Conservation (phyloP, 1,140 invertebrate genomes). For the Panagrolaimus sp. region DNA sequence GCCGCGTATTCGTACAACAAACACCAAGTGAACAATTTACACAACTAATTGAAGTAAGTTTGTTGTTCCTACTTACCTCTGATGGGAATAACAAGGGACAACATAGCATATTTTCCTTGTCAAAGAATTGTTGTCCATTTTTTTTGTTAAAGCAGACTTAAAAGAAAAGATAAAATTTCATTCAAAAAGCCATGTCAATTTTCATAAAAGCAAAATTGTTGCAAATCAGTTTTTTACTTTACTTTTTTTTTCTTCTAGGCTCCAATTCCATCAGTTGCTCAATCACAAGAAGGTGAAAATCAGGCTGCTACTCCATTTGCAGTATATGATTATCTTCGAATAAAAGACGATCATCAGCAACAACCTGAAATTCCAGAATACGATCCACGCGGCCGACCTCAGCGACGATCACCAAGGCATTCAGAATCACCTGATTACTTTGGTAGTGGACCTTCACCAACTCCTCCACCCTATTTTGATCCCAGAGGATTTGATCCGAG, state of each 20-base stretch:
- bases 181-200: too few species aligned
- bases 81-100: too few species aligned
- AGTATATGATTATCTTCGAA: conserved; percentile 55
- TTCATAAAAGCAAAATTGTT: too few species aligned
- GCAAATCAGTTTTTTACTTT: too few species aligned
- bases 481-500: not conserved
- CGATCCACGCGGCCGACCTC: conserved; percentile 11
- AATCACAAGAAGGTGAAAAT: not conserved
- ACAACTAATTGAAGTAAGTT: conserved; percentile 46
- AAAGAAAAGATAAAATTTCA: too few species aligned
- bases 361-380: conserved; percentile 11
- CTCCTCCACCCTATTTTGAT: not conserved
- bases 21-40: conserved; percentile 57
- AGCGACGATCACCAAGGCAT: conserved; percentile 1
- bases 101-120: too few species aligned
- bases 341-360: conserved; percentile 39
- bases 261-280: not conserved
- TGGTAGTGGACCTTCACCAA: not conserved
- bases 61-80: too few species aligned
- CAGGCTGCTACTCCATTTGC: conserved; percentile 42
- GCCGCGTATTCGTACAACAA: conserved; percentile 57
- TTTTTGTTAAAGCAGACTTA: too few species aligned
- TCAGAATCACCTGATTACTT: not conserved
- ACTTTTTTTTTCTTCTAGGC: not conserved
- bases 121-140: not conserved